phyloP scores from a whole-genome alignment of 2,797 vertebrate species.

The Rallus crepitans region DNA sequence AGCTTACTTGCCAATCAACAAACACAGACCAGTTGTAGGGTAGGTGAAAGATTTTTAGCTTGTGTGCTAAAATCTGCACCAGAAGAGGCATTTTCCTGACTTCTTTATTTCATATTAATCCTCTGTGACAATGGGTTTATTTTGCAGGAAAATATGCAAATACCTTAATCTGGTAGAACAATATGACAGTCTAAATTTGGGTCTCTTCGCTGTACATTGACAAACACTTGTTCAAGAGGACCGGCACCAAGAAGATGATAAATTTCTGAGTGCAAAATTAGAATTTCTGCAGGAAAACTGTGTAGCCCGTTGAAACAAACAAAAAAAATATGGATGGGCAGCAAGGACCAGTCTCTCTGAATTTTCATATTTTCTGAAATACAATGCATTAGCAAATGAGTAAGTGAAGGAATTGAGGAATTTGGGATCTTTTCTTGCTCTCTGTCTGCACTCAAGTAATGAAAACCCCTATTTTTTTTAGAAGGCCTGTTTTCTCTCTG shows the following conservation, averaged over 20 bases:
- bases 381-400: not conserved
- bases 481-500: not conserved
- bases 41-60: slow-evolving; percentile 53
- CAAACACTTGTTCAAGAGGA: slow-evolving; percentile 41
- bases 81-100: slow-evolving; percentile 30
- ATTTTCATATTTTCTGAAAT: not conserved
- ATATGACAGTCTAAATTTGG: slow-evolving; percentile 16
- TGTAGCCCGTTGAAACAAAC: not conserved
- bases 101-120: slow-evolving; percentile 62
- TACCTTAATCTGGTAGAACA: slow-evolving; percentile 54
- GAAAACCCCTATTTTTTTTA: not conserved
- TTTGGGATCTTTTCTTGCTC: not conserved
- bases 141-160: slow-evolving; percentile 69
- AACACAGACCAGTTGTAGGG: slow-evolving; percentile 41
- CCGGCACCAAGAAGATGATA: not conserved
- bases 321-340: not conserved
- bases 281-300: not conserved
- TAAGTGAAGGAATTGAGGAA: not conserved
- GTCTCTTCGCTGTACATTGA: not conserved
- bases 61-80: slow-evolving; percentile 33
- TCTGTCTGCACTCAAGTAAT: not conserved
- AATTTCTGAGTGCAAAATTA: slow-evolving; percentile 4
- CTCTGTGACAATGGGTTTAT: slow-evolving; percentile 57
- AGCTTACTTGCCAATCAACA: slow-evolving; percentile 54
- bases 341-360: not conserved